Conservation (phyloP, 2,113 vertebrate genomes). For the Oncorhynchus keta region DNA sequence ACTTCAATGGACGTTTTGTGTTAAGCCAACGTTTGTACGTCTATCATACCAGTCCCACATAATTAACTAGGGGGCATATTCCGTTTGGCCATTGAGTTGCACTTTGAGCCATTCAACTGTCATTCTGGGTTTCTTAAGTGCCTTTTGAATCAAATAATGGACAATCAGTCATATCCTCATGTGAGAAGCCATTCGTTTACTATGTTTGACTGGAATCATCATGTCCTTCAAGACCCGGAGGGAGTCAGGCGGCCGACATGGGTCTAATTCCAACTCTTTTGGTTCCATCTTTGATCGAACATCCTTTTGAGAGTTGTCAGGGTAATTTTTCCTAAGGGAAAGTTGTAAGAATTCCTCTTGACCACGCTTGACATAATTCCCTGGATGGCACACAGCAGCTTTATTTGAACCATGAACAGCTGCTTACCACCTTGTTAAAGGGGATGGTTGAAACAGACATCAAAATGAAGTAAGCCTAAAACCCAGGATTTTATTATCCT, state of each 20-base stretch:
- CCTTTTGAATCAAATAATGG: constrained; percentile 75
- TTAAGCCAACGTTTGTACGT: constrained; percentile 25
- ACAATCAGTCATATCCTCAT: constrained; percentile 15
- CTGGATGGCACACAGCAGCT: not conserved
- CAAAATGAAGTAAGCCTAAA: constrained; percentile 1
- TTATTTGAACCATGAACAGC: no score
- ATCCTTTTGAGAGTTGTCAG: not conserved
- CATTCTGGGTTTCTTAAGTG: constrained; percentile 84
- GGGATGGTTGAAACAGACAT: not conserved
- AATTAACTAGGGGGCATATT: constrained; percentile 36
- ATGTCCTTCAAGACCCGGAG: not conserved
- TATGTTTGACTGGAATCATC: not conserved
- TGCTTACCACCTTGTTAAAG: not conserved
- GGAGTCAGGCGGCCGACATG: not conserved
- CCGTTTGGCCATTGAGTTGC: constrained; percentile 77
- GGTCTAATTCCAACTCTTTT: not conserved
- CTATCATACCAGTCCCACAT: constrained; percentile 66
- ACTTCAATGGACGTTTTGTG: constrained; percentile 9
- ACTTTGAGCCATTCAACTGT: constrained; percentile 80
- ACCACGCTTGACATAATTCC: not conserved
- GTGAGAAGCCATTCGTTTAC: no score
- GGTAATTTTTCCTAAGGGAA: not conserved
- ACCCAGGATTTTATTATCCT: constrained; percentile 21
- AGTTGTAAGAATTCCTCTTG: constrained; percentile 15
- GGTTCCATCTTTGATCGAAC: not conserved